Evolutionary conservation across 2,113 vertebrate species (phyloP).

Genomic region (Calyptomena viridis): DNA sequence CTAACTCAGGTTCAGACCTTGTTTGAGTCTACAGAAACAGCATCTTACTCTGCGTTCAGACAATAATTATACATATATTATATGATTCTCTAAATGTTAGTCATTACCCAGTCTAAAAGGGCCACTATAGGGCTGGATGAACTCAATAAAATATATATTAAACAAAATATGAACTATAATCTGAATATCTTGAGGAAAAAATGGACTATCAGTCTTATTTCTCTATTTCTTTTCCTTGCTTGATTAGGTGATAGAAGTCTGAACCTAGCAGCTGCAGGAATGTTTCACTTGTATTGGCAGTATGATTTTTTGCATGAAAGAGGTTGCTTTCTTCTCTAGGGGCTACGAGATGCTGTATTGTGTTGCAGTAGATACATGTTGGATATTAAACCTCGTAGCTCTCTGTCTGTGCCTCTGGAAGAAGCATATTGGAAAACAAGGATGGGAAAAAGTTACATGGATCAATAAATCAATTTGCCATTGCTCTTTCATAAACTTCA

Average conservation of each 20-base stretch:
- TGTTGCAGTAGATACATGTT: background rate
- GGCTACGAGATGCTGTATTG: background rate
- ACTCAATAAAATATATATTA: background rate
- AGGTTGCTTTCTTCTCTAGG: background rate
- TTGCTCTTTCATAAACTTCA: background rate
- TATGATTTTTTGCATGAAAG: background rate
- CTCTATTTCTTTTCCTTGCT: background rate
- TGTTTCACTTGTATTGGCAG: background rate
- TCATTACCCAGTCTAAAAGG: background rate
- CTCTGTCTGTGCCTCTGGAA: background rate
- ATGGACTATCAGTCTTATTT: background rate
- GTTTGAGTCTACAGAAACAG: background rate
- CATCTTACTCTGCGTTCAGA: background rate
- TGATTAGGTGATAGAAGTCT: background rate
- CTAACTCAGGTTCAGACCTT: background rate
- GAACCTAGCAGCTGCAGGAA: background rate
- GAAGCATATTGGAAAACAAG: background rate
- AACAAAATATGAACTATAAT: background rate
- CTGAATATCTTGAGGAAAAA: background rate
- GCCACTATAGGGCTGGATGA: background rate
- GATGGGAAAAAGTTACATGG: background rate
- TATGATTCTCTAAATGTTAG: background rate
- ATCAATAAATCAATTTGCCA: background rate
- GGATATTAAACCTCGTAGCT: background rate
- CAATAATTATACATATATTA: background rate